Evolutionary conservation across 2,797 vertebrate genomes (phyloP).

Genomic region (Sebastolobus altivelis): DNA sequence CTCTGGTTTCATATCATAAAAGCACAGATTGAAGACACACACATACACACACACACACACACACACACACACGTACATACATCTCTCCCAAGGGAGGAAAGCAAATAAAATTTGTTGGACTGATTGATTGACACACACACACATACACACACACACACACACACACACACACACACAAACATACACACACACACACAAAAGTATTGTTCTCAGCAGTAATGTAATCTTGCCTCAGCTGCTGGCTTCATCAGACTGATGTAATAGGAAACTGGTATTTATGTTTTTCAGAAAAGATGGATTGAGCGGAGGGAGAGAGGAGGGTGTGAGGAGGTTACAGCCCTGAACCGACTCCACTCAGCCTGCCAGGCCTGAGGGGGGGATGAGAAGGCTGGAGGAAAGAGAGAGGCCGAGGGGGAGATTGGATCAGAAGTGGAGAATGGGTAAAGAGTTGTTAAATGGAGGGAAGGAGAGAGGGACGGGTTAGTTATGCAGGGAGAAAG

Average conservation of each 20-base stretch:
- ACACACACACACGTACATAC: background rate
- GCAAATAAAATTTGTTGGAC: constrained; percentile 49
- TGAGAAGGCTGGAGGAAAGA: constrained; percentile 20
- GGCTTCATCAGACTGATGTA: constrained; percentile 81
- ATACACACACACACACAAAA: constrained; percentile 15
- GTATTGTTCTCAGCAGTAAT: constrained; percentile 76
- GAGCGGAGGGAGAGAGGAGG: constrained; percentile 38
- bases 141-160: constrained; percentile 1
- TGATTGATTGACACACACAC: constrained; percentile 47
- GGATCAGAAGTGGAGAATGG: constrained; percentile 52
- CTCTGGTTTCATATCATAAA: constrained; percentile 16
- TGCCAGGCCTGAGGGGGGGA: constrained; percentile 4
- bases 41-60: constrained; percentile 13
- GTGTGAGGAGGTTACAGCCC: constrained; percentile 67
- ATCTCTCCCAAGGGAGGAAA: constrained; percentile 27
- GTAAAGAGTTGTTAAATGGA: constrained; percentile 54
- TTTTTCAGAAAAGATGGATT: constrained; percentile 72
- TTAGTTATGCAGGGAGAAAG: constrained; percentile 25
- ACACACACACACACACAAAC: background rate
- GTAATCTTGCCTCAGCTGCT: constrained; percentile 77
- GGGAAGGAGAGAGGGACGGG: constrained; percentile 29
- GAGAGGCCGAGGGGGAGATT: constrained; percentile 28
- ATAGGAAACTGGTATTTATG: constrained; percentile 82
- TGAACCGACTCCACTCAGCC: constrained; percentile 55
- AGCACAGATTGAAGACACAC: constrained; percentile 10